Evolutionary conservation across 2,888 invertebrate genomes (phyloP).

Genomic region (Apamea monoglypha): DNA sequence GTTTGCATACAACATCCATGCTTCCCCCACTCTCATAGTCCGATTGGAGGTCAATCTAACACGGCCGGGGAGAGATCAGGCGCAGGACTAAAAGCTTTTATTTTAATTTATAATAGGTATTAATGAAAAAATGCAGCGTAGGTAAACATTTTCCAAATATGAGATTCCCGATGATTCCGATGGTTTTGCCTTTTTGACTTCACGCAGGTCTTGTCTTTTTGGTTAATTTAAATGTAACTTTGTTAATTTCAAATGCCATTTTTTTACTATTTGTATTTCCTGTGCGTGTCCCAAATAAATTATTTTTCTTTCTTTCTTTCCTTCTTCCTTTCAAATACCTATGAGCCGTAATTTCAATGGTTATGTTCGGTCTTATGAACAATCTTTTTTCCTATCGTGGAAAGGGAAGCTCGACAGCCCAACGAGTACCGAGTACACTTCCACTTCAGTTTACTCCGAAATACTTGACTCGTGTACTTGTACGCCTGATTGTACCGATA

Average conservation of each 20-base stretch:
- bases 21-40: too few relatives aligned
- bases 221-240: too few relatives aligned
- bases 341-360: slow-evolving; percentile 2
- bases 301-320: too few relatives aligned
- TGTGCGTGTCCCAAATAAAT: too few relatives aligned
- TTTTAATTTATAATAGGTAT: background rate
- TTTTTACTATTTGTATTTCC: too few relatives aligned
- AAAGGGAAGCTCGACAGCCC: slow-evolving; percentile 35
- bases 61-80: background rate
- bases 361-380: slow-evolving; percentile 35
- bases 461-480: background rate
- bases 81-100: background rate
- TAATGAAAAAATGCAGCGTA: background rate
- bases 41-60: too few relatives aligned
- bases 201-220: too few relatives aligned
- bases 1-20: too few relatives aligned
- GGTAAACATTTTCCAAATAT: background rate
- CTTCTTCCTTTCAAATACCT: too few relatives aligned
- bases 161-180: too few relatives aligned
- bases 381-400: slow-evolving; percentile 20
- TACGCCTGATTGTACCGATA: slow-evolving; percentile 30
- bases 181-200: too few relatives aligned
- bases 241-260: too few relatives aligned
- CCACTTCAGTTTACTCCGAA: slow-evolving; percentile 32
- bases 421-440: slow-evolving; percentile 36